Evolutionary conservation across 2,888 invertebrate genomes (phyloP).

Genomic region (Trachelus stipa): DNA sequence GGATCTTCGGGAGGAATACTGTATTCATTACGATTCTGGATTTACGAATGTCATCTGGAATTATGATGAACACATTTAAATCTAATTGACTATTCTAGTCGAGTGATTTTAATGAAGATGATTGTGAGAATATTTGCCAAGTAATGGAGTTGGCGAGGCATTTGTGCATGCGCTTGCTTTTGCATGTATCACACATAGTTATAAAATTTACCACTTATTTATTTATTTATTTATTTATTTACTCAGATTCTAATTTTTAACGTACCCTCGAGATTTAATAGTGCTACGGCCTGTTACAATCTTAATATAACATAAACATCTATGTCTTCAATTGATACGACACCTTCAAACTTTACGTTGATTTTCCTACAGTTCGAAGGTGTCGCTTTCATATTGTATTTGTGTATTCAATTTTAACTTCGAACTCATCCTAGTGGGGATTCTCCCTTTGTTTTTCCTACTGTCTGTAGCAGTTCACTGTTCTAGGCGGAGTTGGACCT

Average conservation of each 20-base stretch:
- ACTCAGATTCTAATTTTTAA: background rate
- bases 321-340: background rate
- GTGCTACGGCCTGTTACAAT: background rate
- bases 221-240: background rate
- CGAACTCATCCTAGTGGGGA: background rate
- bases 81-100: background rate
- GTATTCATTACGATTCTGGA: background rate
- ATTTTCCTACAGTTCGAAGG: slow-evolving; percentile 35
- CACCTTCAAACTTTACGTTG: slow-evolving; percentile 25
- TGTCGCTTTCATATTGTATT: slow-evolving; percentile 30
- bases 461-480: slow-evolving; percentile 58
- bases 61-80: background rate
- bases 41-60: background rate
- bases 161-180: background rate
- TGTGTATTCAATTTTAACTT: background rate
- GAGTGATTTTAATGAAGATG: background rate
- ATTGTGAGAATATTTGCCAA: background rate
- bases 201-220: background rate
- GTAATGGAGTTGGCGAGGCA: background rate
- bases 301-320: background rate
- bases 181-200: background rate
- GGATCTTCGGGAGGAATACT: background rate
- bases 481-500: slow-evolving; percentile 62
- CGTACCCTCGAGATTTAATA: background rate
- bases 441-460: slow-evolving; percentile 28